Conservation (phyloP, 2,113 vertebrate genomes). For the Muscicapa adusta region DNA sequence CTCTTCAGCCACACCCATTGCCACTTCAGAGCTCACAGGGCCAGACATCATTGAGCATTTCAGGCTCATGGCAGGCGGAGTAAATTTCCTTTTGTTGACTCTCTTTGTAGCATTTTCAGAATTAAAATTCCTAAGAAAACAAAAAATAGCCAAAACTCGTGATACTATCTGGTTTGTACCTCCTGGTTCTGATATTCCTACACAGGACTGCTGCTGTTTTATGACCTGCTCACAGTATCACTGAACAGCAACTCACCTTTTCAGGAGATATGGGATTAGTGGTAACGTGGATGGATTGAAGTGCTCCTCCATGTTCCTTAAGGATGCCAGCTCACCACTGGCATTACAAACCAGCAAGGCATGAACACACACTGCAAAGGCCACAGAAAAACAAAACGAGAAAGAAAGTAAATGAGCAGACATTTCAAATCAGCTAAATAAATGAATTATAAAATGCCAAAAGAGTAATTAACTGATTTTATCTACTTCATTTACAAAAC, state of each 20-base stretch:
- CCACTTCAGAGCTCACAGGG: slow-evolving; percentile 13
- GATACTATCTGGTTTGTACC: no score
- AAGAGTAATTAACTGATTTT: neutral
- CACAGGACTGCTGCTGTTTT: neutral
- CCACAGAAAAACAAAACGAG: neutral
- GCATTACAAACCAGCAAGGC: slow-evolving; percentile 78
- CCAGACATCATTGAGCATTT: neutral
- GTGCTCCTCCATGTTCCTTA: slow-evolving; percentile 77
- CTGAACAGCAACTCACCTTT: slow-evolving; percentile 62
- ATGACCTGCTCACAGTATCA: neutral
- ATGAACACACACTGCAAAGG: slow-evolving; percentile 68
- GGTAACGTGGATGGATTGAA: slow-evolving; percentile 69
- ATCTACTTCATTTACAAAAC: neutral
- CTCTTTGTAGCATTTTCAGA: neutral
- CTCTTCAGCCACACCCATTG: slow-evolving; percentile 52
- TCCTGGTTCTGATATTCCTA: neutral
- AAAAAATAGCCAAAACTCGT: neutral
- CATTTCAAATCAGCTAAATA: neutral
- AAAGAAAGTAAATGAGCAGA: neutral
- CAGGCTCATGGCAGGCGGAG: slow-evolving; percentile 62
- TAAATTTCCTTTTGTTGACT: slow-evolving; percentile 61
- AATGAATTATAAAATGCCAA: neutral
- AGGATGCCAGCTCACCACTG: slow-evolving; percentile 70
- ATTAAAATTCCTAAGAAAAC: slow-evolving; percentile 40
- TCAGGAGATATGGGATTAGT: slow-evolving; percentile 67